These are phyloP conservation scores for Diabrotica balteata DNA, from an alignment of 2,888 invertebrate genomes.

Conservation along the genomic window DNA sequence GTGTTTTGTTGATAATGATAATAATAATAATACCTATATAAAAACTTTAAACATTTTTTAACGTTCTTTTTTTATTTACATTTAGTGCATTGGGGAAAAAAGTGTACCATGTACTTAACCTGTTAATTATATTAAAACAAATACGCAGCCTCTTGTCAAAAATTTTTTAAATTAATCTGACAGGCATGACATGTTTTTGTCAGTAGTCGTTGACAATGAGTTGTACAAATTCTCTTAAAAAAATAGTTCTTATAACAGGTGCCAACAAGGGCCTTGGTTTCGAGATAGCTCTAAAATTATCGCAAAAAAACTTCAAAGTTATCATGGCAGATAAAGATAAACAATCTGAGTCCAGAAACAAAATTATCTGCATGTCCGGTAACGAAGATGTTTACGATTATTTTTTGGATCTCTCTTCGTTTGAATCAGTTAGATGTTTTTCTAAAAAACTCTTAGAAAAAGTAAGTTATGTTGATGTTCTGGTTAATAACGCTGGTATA, in stretches of 20 bases:
- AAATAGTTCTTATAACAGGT: constrained; percentile 36
- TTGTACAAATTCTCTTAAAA: constrained; percentile 7
- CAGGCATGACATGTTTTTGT: no score
- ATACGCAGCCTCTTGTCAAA: no score
- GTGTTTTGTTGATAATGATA: no score
- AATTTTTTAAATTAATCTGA: no score
- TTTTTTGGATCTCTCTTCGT: constrained; percentile 59
- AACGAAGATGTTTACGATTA: constrained; percentile 52
- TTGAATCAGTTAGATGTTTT: constrained; percentile 64
- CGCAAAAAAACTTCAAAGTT: constrained; percentile 60
- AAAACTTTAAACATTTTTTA: no score
- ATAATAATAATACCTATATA: no score
- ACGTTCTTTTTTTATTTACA: no score
- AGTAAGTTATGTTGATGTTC: constrained; percentile 64
- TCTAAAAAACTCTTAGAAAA: constrained; percentile 63
- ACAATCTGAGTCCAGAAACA: constrained; percentile 43
- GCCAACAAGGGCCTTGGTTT: constrained; percentile 55
- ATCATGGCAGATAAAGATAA: constrained; percentile 60
- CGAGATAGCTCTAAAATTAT: constrained; percentile 56
- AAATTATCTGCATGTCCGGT: constrained; percentile 46
- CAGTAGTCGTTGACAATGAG: constrained; percentile 5
- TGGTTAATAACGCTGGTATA: constrained; percentile 70
- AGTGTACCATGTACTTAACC: no score
- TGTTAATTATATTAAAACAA: no score
- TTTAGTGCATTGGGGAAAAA: no score